Conservation (phyloP, 2,888 invertebrate genomes). For the Tachystola acroxantha region DNA sequence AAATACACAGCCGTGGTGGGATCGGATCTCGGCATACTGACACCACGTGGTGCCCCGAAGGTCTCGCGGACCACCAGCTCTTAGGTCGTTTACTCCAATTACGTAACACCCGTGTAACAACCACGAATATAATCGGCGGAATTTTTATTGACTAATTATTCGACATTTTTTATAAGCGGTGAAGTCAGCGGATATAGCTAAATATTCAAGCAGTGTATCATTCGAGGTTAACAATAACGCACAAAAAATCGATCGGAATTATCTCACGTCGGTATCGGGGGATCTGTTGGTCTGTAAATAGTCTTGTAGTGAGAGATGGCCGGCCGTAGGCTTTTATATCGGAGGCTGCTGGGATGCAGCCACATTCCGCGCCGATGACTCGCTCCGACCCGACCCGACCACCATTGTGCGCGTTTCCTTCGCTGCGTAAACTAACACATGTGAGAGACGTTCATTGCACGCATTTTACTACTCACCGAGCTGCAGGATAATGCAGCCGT, state of each 20-base stretch:
- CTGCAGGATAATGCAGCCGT: conserved; percentile 41
- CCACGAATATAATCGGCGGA: conserved; percentile 69
- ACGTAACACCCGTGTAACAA: conserved; percentile 74
- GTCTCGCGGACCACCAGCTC: conserved; percentile 55
- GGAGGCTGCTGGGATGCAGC: conserved; percentile 47
- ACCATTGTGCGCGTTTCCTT: conserved; percentile 28
- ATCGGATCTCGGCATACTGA: conserved; percentile 1
- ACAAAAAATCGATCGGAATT: conserved; percentile 59
- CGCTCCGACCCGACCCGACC: conserved; percentile 26
- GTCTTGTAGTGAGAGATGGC: conserved; percentile 2
- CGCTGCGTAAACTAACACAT: conserved; percentile 37
- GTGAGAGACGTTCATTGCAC: conserved; percentile 37
- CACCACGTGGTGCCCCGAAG: conserved; percentile 11
- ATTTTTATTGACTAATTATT: conserved; percentile 79
- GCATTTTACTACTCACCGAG: conserved; percentile 46
- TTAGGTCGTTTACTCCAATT: conserved; percentile 76
- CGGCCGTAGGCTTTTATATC: conserved; percentile 11
- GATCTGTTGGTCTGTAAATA: conserved; percentile 19
- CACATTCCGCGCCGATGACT: conserved; percentile 68
- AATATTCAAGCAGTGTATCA: conserved; percentile 77
- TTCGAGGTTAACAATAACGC: conserved; percentile 71
- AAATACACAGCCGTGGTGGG: not conserved
- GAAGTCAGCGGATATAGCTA: conserved; percentile 77
- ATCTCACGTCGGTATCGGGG: conserved; percentile 61
- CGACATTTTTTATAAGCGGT: conserved; percentile 69